phyloP scores from a whole-genome alignment of 2,888 invertebrate genomes.

The Dioctria rufipes region DNA sequence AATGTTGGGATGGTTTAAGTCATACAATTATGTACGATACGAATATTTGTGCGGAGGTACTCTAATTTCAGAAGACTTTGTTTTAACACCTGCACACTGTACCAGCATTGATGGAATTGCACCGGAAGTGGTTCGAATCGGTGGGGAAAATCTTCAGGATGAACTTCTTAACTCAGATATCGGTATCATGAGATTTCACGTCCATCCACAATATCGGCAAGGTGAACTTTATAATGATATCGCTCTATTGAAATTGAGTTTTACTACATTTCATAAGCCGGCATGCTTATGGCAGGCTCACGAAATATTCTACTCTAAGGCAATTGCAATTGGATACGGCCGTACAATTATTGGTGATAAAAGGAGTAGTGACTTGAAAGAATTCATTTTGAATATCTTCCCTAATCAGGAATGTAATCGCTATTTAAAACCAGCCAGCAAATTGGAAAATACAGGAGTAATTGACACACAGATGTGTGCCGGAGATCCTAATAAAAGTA shows the following conservation, averaged over 20 bases:
- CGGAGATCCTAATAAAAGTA: slow-evolving; percentile 67
- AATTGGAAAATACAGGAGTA: slow-evolving; percentile 71
- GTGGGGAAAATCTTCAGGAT: too few relatives aligned
- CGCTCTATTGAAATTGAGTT: neutral
- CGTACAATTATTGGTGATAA: neutral
- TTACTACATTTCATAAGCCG: neutral
- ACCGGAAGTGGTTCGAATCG: too few relatives aligned
- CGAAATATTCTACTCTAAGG: neutral
- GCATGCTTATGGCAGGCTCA: neutral
- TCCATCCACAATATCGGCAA: neutral
- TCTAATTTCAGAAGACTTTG: too few relatives aligned
- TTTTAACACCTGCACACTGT: too few relatives aligned
- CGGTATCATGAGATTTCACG: neutral
- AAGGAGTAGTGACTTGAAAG: neutral
- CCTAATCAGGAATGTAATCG: neutral
- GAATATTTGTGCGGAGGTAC: too few relatives aligned
- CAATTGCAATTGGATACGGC: neutral
- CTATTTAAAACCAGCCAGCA: neutral
- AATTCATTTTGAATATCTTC: neutral
- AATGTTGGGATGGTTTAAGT: too few relatives aligned
- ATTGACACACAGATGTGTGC: slow-evolving; percentile 74
- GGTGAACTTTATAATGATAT: neutral
- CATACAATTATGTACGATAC: too few relatives aligned
- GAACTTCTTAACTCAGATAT: neutral
- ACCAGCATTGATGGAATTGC: too few relatives aligned